A percentile compares a stretch with the other conserved stretches of the same genome.
phyloP scores from a whole-genome alignment of 2,113 vertebrate species.

The Bagarius yarrelli region DNA sequence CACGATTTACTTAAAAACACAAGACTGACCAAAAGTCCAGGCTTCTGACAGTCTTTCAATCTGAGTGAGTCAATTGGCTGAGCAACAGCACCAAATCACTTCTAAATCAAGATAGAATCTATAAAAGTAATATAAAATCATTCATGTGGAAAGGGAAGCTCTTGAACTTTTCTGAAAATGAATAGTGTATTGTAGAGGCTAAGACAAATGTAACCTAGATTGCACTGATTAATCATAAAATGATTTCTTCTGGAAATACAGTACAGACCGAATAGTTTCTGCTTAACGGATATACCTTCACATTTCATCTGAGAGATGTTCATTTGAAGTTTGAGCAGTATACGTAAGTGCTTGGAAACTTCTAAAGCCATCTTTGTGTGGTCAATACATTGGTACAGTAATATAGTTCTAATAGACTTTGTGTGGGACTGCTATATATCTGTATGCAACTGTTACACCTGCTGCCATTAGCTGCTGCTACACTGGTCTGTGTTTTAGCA shows the following conservation, averaged over 20 bases:
- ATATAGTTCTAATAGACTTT: not conserved
- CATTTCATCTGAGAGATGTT: not conserved
- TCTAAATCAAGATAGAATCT: slow-evolving; percentile 6
- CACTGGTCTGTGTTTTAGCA: not conserved
- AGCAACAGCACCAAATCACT: not conserved
- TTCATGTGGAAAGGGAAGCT: not conserved
- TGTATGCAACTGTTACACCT: not conserved
- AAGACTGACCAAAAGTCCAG: not conserved
- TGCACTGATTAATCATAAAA: slow-evolving; percentile 6
- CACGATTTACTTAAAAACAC: not conserved
- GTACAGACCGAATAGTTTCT: not conserved
- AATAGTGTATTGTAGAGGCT: not conserved
- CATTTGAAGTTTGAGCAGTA: slow-evolving; percentile 9
- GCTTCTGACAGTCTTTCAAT: not conserved
- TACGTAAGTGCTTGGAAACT: not conserved
- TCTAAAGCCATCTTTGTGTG: not conserved
- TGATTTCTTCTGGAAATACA: not conserved
- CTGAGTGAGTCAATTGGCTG: not conserved
- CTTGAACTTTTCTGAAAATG: not conserved
- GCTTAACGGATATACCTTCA: not conserved
- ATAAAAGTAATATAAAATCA: slow-evolving; percentile 1
- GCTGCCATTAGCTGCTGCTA: not conserved
- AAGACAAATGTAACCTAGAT: not conserved
- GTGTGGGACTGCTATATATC: too few species aligned
- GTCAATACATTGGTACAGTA: not conserved